Evolutionary conservation across 2,888 invertebrate genomes (phyloP).

Genomic region (Biston stratarius): DNA sequence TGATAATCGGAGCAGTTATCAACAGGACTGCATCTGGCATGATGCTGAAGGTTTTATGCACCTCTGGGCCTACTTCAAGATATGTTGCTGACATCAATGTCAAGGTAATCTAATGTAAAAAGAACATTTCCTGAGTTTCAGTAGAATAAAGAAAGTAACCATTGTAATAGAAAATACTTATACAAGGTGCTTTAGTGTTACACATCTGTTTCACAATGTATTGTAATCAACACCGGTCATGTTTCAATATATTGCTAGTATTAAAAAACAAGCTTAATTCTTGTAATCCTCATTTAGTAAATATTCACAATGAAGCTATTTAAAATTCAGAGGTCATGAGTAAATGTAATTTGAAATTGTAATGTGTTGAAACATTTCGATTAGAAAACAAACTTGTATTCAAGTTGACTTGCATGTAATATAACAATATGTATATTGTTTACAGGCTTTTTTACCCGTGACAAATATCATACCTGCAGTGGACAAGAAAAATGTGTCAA

Average conservation of each 20-base stretch:
- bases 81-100: constrained; percentile 95
- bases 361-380: constrained; percentile 13
- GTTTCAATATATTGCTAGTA: not conserved
- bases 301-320: constrained; percentile 3
- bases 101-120: constrained; percentile 87
- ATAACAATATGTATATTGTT: constrained; percentile 18
- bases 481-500: constrained; percentile 92
- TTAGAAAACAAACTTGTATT: not conserved
- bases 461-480: constrained; percentile 91
- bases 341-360: constrained; percentile 20
- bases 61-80: constrained; percentile 91
- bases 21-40: constrained; percentile 91
- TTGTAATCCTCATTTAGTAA: not conserved
- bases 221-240: constrained; percentile 18
- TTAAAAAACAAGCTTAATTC: not conserved
- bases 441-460: constrained; percentile 89
- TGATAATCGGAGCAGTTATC: constrained; percentile 92
- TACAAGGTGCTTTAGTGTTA: not conserved
- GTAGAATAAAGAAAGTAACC: too few relatives aligned
- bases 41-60: constrained; percentile 94
- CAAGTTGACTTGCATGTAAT: not conserved
- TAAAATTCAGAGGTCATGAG: constrained; percentile 32
- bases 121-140: not conserved
- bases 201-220: constrained; percentile 39
- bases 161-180: not conserved